These are phyloP conservation scores for Alitta virens DNA, from an alignment of 2,888 invertebrate genomes.

Conservation along the genomic window DNA sequence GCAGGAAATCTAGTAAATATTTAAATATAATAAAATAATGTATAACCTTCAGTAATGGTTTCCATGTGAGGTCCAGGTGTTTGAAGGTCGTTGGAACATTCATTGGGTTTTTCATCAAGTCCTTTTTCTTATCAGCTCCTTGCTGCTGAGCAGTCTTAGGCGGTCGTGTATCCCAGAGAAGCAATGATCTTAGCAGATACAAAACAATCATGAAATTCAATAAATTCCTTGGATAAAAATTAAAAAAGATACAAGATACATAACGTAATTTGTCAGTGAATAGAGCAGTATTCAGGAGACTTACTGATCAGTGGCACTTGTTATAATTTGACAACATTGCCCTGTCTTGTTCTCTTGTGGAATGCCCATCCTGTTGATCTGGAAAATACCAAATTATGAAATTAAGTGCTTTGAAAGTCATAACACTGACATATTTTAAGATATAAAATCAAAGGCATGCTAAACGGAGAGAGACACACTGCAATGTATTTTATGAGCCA, in stretches of 20 bases:
- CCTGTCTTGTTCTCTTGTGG: constrained; percentile 49
- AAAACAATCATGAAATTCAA: too few species aligned
- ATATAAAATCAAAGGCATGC: too few species aligned
- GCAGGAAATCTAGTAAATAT: too few species aligned
- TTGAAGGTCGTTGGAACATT: constrained; percentile 54
- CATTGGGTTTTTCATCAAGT: constrained; percentile 37
- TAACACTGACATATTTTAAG: too few species aligned
- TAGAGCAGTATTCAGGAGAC: too few species aligned
- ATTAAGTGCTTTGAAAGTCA: too few species aligned
- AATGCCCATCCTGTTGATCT: constrained; percentile 54
- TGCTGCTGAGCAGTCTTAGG: constrained; percentile 33
- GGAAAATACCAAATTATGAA: constrained; percentile 5
- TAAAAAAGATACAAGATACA: not conserved
- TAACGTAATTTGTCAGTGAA: not conserved
- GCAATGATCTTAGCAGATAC: constrained; percentile 34
- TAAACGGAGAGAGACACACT: too few species aligned
- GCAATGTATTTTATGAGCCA: too few species aligned
- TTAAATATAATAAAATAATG: too few species aligned
- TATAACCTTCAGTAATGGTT: constrained; percentile 53
- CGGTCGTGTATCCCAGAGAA: constrained; percentile 54
- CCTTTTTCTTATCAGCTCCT: constrained; percentile 30
- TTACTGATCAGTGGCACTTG: constrained; percentile 55
- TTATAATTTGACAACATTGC: constrained; percentile 51
- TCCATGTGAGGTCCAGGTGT: constrained; percentile 55
- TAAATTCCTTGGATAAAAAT: too few species aligned